phyloP scores from a whole-genome alignment of 2,797 vertebrate species.

The Hafferia zeledoni region DNA sequence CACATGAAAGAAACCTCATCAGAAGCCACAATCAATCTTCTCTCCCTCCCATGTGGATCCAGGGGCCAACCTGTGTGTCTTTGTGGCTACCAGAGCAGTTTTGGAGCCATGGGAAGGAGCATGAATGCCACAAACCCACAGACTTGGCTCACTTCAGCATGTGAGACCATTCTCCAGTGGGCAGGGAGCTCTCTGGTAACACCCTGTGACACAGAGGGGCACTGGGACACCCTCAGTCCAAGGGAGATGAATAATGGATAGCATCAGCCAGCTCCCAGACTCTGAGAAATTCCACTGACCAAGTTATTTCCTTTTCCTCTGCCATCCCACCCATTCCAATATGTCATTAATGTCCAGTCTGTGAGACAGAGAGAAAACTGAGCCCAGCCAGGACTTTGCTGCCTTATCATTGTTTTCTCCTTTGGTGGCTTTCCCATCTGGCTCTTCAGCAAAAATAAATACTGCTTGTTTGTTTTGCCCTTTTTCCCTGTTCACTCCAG shows the following conservation, averaged over 20 bases:
- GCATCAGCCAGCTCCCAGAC: not conserved
- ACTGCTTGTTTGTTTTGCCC: not conserved
- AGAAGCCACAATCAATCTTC: not conserved
- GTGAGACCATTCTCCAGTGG: rapidly evolving
- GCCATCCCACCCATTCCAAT: rapidly evolving
- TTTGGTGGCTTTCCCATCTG: not conserved
- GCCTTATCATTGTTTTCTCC: not conserved
- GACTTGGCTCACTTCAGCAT: not conserved
- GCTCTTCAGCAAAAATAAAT: not conserved
- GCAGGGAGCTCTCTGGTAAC: not conserved
- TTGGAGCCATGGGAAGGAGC: not conserved
- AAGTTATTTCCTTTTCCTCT: not conserved
- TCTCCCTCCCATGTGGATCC: not conserved
- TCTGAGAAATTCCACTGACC: not conserved
- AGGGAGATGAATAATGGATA: not conserved
- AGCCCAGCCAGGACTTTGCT: not conserved
- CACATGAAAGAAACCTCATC: not conserved
- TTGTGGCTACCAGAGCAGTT: not conserved
- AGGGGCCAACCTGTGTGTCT: too few relatives aligned
- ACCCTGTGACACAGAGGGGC: not conserved
- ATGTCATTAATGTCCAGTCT: too few relatives aligned
- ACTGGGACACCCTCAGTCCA: not conserved
- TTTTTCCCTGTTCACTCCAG: not conserved
- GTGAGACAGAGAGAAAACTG: not conserved
- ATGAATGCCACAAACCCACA: not conserved